Base-by-base conservation (phyloP, 2,113 vertebrate genomes). In the Xiphorhynchus elegans region DNA sequence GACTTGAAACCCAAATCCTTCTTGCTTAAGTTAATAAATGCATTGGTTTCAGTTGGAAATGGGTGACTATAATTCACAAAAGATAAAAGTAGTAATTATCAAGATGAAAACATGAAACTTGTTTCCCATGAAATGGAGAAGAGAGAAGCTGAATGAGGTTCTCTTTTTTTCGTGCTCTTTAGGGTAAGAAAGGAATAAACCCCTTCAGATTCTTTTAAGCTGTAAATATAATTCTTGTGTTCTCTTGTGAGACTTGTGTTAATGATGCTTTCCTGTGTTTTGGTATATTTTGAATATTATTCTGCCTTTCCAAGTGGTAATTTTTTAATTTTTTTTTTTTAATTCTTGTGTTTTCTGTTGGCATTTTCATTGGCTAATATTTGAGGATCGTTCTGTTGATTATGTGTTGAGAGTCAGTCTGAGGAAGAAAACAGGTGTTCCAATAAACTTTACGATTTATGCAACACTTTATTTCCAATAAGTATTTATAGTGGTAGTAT, bases 1-100 rank as follows among this genome's bases (percentile, higher is more conserved):
- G 66, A 93, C 79, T 74, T 40, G 19, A 92, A 88, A 76, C 74
- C 90, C 56, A 83, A 31, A 78, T 90, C 68, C 49, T 95, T 62
- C 79, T 73, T 19, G 11, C 72, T 83, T 39, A 70, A 70, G 55
- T 70, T 92, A 90, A 93, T 84, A 80, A 90, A 81, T 78, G 33
- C 53, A 31, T 64, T 74, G 24, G 49, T 84, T 93, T 95, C 76
- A 40, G 35, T 8, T 92, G 69, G 73, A 92, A 95, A 49, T 26
- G 37, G 47, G 13, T 70, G 47, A 70, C 52, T 68, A 1, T 85
- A 83, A 64, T 55, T 90, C 83, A 75, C 44, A 66, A n/a, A 86
- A 90, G 69, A 63, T 80, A 77, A 46, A 67, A 63, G 60, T n/a
- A 60, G 39, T 46, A 81, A 70, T 91, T 87, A 77, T 8, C 9